Evolutionary conservation across 1,140 invertebrate species (phyloP).

Genomic region (Drosophila asahinai): DNA sequence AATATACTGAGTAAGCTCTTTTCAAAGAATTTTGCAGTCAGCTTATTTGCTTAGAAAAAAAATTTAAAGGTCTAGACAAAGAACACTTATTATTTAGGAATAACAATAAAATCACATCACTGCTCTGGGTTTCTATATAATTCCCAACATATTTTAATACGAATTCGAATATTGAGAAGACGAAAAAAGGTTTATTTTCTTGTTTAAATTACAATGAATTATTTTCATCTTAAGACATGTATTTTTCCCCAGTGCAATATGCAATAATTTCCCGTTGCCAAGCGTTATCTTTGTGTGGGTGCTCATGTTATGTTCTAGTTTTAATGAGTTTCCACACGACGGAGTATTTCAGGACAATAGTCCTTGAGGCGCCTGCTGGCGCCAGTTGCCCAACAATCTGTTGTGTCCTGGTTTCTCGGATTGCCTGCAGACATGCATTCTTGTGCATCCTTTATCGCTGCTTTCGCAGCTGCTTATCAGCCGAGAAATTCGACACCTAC

Average conservation of each 20-base stretch:
- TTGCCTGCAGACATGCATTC: conserved; percentile 31
- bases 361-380: conserved; percentile 74
- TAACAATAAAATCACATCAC: too few relatives aligned
- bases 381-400: conserved; percentile 61
- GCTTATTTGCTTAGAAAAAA: too few relatives aligned
- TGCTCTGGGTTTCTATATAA: too few relatives aligned
- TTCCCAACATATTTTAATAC: too few relatives aligned
- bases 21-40: too few relatives aligned
- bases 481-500: conserved; percentile 31
- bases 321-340: conserved; percentile 78
- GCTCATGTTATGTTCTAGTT: conserved; percentile 71
- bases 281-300: conserved; percentile 40
- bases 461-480: conserved; percentile 34
- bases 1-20: too few relatives aligned
- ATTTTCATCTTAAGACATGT: neutral
- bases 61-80: too few relatives aligned
- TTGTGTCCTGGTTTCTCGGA: conserved; percentile 38
- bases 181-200: too few relatives aligned
- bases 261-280: conserved; percentile 56
- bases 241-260: conserved; percentile 39
- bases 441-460: conserved; percentile 37
- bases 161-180: too few relatives aligned
- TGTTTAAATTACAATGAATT: neutral
- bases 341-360: conserved; percentile 48
- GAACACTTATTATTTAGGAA: too few relatives aligned